Evolutionary conservation across 30 jellyfish, hydroid and myxozoan species (phyloP), one percentile per base, ranked within the genome.

Genomic region (Hydractinia symbiolongicarpus): DNA sequence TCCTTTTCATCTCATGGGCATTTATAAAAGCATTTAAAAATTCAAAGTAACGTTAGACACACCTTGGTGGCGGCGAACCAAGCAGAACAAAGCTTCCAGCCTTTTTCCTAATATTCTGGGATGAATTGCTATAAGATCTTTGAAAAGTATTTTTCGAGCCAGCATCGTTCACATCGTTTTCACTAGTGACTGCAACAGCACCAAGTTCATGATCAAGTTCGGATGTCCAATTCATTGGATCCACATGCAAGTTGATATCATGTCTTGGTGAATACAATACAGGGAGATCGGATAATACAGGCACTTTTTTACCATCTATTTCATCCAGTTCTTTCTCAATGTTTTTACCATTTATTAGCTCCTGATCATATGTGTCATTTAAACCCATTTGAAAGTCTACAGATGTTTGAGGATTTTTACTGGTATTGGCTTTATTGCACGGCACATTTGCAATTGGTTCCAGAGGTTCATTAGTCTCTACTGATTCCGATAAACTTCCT

Each of bases 21-120:
- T 30, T 30, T 30, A 30, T 30, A 30, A 30, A 30, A 30, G 44
- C 44, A 30, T 30, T 30, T 30, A 30, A 30, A 30, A 1, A 30
- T 30, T 30, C 44, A 30, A 2, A 30, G 44, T 30, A 30, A 30
- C 44, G 44, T 30, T 30, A 30, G 44, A 30, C 44, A 30, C 44
- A 30, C 44, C 44, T 30, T 30, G 44, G 2, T 30, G 44, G 44
- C 2, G 44, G 44, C 2, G 44, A 30, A 30, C 78, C 95, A 55
- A 86, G 71, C 66, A 86, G 84, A 50, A 86, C 87, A 80, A 86
- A 86, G 60, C 95, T 86, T 40, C 90, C 95, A 4, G 93, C 50
- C 5, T 74, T 54, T 17, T 58, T 58, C 19, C 19, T 58, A 58
- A 58, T 58, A 58, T 11, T 3, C 69, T 17, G 19, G 15, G 17